Evolutionary conservation across 2,888 invertebrate genomes (phyloP), one percentile per base, ranked within the genome.

Genomic region (Plemyria rubiginata): DNA sequence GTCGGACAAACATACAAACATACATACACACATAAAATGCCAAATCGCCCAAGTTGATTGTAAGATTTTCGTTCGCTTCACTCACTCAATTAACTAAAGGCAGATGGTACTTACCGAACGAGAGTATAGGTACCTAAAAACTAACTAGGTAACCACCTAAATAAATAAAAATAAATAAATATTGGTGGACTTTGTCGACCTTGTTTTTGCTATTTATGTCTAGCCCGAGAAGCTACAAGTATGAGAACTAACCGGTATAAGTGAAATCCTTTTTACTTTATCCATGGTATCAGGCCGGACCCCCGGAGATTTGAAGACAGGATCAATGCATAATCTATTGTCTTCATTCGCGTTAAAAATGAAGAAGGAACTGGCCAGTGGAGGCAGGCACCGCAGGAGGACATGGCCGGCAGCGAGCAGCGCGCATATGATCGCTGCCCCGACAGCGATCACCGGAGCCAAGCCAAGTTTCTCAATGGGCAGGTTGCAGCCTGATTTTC

Each of bases 291-390:
- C 55, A 0, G 66, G 65, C 0, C 62, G 38, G 7, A 56, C 48
- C 0, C 69, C 77, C 2, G 80, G 76, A 0, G 76, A 56, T 15
- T 52, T 72, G 62, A 79, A 80, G 2, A 81, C 57, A 0, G 76
- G 75, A 66, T 72, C 86, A 12, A 91, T 82, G 63, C 86, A 85
- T 0, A 92, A 79, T 15, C 92, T 75, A 70, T 92, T 92, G 73
- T 91, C 92, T 66, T 91, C 92, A 56, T 91, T 91, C 0, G 83
- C 84, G 63, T 90, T 90, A 74, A 90, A 92, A 49, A 91, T 87
- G 72, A 90, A 92, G 77, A 86, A 91, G 28, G 90, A 89, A 57
- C 82, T 82, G 0, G 87, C 82, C 4, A 77, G 60, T 0, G 86
- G 82, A 0, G 91, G 90, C 1, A 92, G 77, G 58, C 81, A 86